Evolutionary conservation across 2,797 vertebrate genomes (phyloP).

Genomic region (Pristis pectinata): DNA sequence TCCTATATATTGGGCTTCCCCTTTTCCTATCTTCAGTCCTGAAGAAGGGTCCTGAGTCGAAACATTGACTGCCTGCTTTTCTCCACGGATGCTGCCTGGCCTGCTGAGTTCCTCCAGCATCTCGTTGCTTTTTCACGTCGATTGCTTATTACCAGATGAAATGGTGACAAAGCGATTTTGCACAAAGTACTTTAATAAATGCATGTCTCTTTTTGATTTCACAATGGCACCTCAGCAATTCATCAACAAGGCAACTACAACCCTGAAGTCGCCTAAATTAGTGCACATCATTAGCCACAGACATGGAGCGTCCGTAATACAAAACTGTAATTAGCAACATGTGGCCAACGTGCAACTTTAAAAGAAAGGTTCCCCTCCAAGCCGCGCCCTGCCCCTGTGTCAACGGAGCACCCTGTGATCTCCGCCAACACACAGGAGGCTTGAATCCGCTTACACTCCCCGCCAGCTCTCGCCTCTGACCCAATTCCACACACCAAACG

Average conservation of each 20-base stretch:
- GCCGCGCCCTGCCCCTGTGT: neutral
- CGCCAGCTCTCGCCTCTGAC: neutral
- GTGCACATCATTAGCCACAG: neutral
- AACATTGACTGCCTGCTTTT: no score
- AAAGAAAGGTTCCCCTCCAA: neutral
- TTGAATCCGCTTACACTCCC: no score
- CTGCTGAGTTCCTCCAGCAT: no score
- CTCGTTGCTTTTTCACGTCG: no score
- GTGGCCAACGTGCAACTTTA: neutral
- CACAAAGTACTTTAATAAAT: no score
- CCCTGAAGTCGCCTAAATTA: neutral
- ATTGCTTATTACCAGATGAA: neutral
- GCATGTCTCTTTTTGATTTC: neutral
- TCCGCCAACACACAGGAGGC: neutral
- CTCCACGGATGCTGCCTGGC: no score
- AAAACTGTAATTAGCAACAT: neutral
- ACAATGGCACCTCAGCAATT: neutral
- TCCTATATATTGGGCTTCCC: no score
- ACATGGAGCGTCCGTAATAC: neutral
- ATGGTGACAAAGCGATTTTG: neutral
- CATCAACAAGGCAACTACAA: neutral
- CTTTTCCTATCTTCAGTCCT: no score
- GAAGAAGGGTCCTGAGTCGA: no score
- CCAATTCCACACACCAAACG: neutral
- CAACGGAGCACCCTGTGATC: neutral